A percentile compares a stretch with the other conserved stretches of the same genome.
These are phyloP conservation scores for Silurus glanis DNA, from an alignment of 2,113 vertebrate genomes.

Conservation along the genomic window DNA sequence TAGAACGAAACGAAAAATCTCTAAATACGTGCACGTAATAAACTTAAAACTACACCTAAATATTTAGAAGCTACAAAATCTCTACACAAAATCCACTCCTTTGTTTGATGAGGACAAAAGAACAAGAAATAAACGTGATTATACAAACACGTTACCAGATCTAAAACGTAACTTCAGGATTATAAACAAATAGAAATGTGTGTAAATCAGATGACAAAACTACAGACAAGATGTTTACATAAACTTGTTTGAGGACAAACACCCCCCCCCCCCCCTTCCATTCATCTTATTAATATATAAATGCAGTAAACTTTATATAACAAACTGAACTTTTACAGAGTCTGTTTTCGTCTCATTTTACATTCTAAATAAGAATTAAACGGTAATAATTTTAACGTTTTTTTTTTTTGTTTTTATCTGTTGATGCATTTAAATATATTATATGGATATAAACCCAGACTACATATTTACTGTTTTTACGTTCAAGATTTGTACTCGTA, in stretches of 20 bases:
- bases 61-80: not conserved
- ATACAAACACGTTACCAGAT: not conserved
- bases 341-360: not conserved
- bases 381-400: not conserved
- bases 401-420: not conserved
- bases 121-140: slow-evolving; percentile 8
- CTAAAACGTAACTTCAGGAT: not conserved
- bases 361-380: not conserved
- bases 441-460: not conserved
- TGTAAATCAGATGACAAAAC: not conserved
- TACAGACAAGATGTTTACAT: not conserved
- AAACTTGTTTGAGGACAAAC: not conserved
- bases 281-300: not conserved
- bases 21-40: not conserved
- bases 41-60: not conserved
- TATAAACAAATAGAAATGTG: not conserved
- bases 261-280: not conserved
- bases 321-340: not conserved
- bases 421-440: not conserved
- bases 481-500: not conserved
- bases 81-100: not conserved
- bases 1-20: not conserved
- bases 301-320: not conserved
- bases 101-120: not conserved
- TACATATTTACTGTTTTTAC: not conserved